Conservation (phyloP, 1,140 invertebrate species). For the Geopemphigus sp. region DNA sequence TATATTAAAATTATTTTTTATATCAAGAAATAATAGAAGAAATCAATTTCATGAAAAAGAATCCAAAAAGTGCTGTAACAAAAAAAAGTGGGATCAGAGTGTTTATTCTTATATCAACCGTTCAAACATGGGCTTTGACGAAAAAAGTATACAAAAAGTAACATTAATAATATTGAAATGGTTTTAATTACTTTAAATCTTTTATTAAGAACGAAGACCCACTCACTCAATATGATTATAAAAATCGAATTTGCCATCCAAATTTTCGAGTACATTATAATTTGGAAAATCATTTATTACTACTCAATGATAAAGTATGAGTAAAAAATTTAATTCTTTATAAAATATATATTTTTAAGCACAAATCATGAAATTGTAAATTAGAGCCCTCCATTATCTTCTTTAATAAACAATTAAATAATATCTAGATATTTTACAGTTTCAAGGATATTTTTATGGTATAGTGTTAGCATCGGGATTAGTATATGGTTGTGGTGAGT, state of each 20-base stretch:
- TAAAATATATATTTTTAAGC: background rate
- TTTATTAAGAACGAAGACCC: background rate
- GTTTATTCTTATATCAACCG: constrained; percentile 43
- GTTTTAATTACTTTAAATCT: background rate
- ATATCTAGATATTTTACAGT: constrained; percentile 3
- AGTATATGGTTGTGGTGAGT: constrained; percentile 33
- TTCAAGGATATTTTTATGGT: constrained; percentile 28
- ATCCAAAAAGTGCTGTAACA: constrained; percentile 19
- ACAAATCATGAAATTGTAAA: no score
- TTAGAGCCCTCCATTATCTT: no score
- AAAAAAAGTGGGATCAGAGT: constrained; percentile 18
- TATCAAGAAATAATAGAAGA: constrained; percentile 30
- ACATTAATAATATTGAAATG: background rate
- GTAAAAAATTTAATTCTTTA: background rate
- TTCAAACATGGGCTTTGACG: constrained; percentile 34
- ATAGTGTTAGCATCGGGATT: constrained; percentile 29
- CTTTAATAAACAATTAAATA: no score
- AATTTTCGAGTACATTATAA: constrained; percentile 25
- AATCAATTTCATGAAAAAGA: constrained; percentile 23
- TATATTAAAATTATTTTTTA: background rate
- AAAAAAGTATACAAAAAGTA: background rate
- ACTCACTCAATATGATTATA: constrained; percentile 35
- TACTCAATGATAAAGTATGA: constrained; percentile 17
- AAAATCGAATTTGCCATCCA: constrained; percentile 26
- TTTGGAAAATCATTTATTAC: constrained; percentile 28